Evolutionary conservation across 2,113 vertebrate genomes (phyloP).

Genomic region (Campylomormyrus tamandua): DNA sequence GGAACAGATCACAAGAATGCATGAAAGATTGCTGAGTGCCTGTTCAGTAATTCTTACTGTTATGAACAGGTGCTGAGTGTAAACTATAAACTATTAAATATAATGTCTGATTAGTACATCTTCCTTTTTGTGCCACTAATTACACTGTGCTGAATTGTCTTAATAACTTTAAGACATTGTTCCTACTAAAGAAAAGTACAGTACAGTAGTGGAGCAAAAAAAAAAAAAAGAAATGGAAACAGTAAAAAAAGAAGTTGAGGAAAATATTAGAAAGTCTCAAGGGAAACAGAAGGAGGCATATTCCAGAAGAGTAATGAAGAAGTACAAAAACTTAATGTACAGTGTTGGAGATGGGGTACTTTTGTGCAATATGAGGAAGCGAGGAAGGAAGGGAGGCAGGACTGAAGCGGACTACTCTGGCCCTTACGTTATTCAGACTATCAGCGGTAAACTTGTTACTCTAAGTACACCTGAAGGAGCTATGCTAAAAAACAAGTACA

Average conservation of each 20-base stretch:
- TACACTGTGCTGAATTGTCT: conserved; percentile 1
- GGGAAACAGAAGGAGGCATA: conserved; percentile 23
- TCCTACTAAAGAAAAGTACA: neutral
- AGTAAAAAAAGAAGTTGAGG: neutral
- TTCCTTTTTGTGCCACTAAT: neutral
- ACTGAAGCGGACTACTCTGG: conserved; percentile 23
- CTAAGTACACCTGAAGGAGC: neutral
- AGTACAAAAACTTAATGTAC: conserved; percentile 13
- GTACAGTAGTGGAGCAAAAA: neutral
- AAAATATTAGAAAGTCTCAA: conserved; percentile 17
- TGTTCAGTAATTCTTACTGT: neutral
- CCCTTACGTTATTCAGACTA: conserved; percentile 11
- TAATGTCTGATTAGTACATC: neutral
- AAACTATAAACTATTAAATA: neutral
- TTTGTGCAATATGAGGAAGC: conserved; percentile 26
- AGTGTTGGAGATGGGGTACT: conserved; percentile 20
- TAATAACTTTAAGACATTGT: conserved; percentile 12
- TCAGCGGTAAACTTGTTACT: conserved; percentile 22
- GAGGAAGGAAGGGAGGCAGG: conserved; percentile 25
- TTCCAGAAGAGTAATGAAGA: conserved; percentile 16
- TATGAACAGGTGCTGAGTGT: neutral
- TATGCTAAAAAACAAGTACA: conserved; percentile 16
- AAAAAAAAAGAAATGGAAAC: conserved; percentile 6
- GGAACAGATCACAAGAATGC: too few species aligned
- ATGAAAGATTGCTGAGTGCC: neutral